A percentile compares a stretch with the other conserved stretches of the same genome.
These are phyloP conservation scores for Drosophila quinaria DNA, from an alignment of 2,888 invertebrate genomes.

Conservation along the genomic window DNA sequence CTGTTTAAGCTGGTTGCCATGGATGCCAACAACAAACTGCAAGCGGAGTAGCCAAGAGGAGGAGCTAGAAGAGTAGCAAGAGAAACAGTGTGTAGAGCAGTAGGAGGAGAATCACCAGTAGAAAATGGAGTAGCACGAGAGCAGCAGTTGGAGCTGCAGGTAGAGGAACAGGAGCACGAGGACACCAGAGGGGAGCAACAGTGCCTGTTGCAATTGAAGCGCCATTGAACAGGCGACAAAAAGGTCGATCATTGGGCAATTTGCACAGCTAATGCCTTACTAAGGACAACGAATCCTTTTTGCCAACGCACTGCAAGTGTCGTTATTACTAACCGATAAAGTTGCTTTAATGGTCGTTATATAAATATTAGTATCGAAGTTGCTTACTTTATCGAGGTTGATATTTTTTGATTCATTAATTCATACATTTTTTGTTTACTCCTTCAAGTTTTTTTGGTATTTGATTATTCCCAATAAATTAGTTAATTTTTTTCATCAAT, in stretches of 20 bases:
- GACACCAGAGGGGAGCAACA: not conserved
- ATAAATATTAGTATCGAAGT: too few relatives aligned
- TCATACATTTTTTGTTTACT: too few relatives aligned
- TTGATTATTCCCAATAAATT: too few relatives aligned
- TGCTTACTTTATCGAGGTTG: too few relatives aligned
- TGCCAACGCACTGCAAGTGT: not conserved
- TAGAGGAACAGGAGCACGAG: not conserved
- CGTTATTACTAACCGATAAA: conserved; percentile 2
- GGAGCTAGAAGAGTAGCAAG: not conserved
- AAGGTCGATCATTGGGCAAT: conserved; percentile 58
- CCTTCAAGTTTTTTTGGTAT: too few relatives aligned
- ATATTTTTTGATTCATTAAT: too few relatives aligned
- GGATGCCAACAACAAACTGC: conserved; percentile 27
- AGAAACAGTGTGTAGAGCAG: not conserved
- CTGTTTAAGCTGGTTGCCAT: conserved; percentile 62
- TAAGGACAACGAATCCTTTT: conserved; percentile 30
- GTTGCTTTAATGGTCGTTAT: not conserved
- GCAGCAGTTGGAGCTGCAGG: not conserved
- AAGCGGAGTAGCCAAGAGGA: not conserved
- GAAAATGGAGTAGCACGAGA: not conserved
- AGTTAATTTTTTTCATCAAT: too few relatives aligned
- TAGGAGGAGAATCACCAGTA: too few relatives aligned
- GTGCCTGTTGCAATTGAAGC: conserved; percentile 56
- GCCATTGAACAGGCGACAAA: conserved; percentile 71
- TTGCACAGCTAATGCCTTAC: conserved; percentile 49